Percentiles rank a stretch among this genome's conserved stretches.
phyloP scores from a whole-genome alignment of 2,888 invertebrate species.

The Horisme vitalbata region DNA sequence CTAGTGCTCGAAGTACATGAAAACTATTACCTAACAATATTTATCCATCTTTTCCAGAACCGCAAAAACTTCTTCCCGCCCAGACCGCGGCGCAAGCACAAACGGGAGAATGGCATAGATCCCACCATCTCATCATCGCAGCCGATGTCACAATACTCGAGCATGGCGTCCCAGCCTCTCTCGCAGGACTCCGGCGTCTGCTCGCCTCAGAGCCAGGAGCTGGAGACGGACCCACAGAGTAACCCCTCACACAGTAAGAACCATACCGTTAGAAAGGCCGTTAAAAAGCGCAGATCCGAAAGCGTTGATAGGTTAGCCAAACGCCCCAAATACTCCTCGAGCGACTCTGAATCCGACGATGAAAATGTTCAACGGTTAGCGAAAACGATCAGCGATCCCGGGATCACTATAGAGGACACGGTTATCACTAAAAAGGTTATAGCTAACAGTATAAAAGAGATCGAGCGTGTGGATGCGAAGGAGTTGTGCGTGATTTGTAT shows the following conservation, averaged over 20 bases:
- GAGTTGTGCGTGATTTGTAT: slow-evolving; percentile 85
- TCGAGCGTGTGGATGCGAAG: slow-evolving; percentile 39
- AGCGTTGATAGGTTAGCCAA: slow-evolving; percentile 38
- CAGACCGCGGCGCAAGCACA: slow-evolving; percentile 78
- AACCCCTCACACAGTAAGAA: slow-evolving; percentile 13
- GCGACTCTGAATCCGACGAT: slow-evolving; percentile 38
- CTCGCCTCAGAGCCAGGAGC: slow-evolving; percentile 54
- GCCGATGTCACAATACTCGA: slow-evolving; percentile 10
- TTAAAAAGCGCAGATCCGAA: slow-evolving; percentile 25
- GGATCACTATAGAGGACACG: slow-evolving; percentile 52
- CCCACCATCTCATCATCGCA: slow-evolving; percentile 28
- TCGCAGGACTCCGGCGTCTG: slow-evolving; percentile 65
- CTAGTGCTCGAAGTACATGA: too few species aligned
- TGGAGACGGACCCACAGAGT: slow-evolving; percentile 6
- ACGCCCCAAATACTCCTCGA: slow-evolving; percentile 51
- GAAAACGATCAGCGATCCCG: slow-evolving; percentile 72
- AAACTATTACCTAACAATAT: too few species aligned
- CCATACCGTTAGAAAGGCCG: slow-evolving; percentile 2
- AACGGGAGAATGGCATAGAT: slow-evolving; percentile 38
- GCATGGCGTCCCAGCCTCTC: slow-evolving; percentile 23
- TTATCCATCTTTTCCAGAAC: slow-evolving; percentile 68
- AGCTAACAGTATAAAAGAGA: slow-evolving; percentile 49
- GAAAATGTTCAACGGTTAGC: slow-evolving; percentile 53
- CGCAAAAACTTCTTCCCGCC: slow-evolving; percentile 87
- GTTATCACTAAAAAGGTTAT: slow-evolving; percentile 50